Base-by-base conservation (phyloP, 2,888 invertebrate genomes). In the Phragmatobia fuliginosa region DNA sequence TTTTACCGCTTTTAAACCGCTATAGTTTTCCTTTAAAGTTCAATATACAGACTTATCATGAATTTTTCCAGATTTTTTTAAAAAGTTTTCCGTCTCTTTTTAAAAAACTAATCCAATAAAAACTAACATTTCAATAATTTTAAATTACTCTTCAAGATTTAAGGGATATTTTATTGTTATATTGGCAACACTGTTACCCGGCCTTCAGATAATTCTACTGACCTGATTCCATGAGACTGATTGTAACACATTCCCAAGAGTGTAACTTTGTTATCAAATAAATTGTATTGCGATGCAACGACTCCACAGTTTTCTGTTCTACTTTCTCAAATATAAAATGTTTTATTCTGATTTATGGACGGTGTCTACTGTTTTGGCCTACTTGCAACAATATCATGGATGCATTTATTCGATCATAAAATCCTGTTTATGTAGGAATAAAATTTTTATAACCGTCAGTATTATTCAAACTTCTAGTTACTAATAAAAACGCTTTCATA, bases 171-270 rank as follows among this genome's bases (percentile, higher is more conserved):
- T 11, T 52, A 11, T 25, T 28, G 1, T 14, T 28, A 14, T 8
- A 28, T 56, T 56, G 52, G 28, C 28, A 56, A 14, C 52, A 49
- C 49, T n/a, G n/a, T 36, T 16, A 36, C 25, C 38, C 25, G 62
- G 18, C 62, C 28, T 38, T 32, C 62, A 63, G 62, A 14, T 45
- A 41, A 45, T 28, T 45, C 45, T 45, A 45, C 36, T 61, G 21
- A 74, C 71, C 66, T 59, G 70, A 78, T 78, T 74, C 60, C 66
- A 31, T n/a, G 32, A 58, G 41, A 52, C 70, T 75, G 67, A 81
- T 64, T 81, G 68, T 59, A 33, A 38, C 52, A 61, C 60, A 69
- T 56, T 71, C 64, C 59, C 62, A 21, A 2, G 62, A 36, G 49
- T 58, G 70, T 65, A 63, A 63, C 63, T 31, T 63, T 63, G 63